Evolutionary conservation across 2,888 invertebrate genomes (phyloP), one percentile per base, ranked within the genome.

Genomic region (Tenthredo amoena): DNA sequence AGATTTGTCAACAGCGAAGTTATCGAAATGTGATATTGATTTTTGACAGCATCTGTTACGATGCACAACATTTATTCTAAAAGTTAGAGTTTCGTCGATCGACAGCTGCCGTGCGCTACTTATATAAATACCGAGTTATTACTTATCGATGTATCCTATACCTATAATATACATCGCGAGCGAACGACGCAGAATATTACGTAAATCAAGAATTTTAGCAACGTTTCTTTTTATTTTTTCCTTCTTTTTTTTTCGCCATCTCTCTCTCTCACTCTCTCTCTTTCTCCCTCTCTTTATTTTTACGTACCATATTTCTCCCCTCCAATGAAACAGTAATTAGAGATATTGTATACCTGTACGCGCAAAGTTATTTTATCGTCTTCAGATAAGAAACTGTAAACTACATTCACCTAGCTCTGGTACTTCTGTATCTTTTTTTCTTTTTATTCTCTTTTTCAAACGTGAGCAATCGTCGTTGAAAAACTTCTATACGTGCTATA

Each of bases 31-130:
- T 34, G 68, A 34, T 77, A 55, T 77, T 77, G 77, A 77, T 77
- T 77, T 77, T 77, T 18, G 31, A 77, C 9, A 31, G 15, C 77
- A 77, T 77, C 55, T 77, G 40, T 77, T 55, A 21, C 43, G 18
- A 55, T 50, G 34, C 47, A 55, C 55, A 77, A 77, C 77, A 55
- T 77, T 77, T 77, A 77, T 77, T 77, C 77, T 50, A 77, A 50
- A 77, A 77, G 34, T 77, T 77, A 77, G 77, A 55, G 55, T 50
- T 77, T 77, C 18, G 55, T 26, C 50, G 50, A 77, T 21, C 43
- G 72, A 74, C 77, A 77, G 50, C 47, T 77, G 77, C 26, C n/a
- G 74, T 34, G 47, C 12, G 37, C 43, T 21, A 43, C 72, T 40
- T 71, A 37, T 71, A 37, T n/a, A n/a, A 34, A 10, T 37, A 40